Evolutionary conservation across 2,888 invertebrate species (phyloP).

Genomic region (Limnephilus lunatus): DNA sequence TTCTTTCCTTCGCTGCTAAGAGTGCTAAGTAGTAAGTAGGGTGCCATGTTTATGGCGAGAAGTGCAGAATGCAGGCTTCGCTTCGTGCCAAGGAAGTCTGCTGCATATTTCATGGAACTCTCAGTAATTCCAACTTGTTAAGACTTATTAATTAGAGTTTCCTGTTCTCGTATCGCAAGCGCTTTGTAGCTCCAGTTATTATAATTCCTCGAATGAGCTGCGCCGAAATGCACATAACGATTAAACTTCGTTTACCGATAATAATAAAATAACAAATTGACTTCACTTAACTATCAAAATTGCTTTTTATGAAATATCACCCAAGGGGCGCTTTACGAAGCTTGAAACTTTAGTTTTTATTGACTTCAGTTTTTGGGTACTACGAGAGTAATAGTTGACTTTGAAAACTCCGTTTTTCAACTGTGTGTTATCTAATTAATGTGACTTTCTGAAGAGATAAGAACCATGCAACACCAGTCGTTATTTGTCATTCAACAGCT

Average conservation of each 20-base stretch:
- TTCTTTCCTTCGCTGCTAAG: not conserved
- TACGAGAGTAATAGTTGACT: not conserved
- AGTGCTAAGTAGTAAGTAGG: not conserved
- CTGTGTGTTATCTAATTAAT: not conserved
- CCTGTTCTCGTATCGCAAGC: not conserved
- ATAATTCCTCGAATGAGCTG: not conserved
- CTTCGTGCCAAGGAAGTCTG: constrained; percentile 20
- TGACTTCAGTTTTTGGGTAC: not conserved
- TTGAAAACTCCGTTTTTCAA: not conserved
- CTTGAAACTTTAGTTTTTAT: not conserved
- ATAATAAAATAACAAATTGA: not conserved
- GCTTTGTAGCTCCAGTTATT: not conserved
- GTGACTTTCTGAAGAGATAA: not conserved
- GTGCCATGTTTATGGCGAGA: constrained; percentile 6
- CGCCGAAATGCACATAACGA: not conserved
- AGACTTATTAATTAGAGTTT: constrained; percentile 51
- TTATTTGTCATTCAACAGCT: not conserved
- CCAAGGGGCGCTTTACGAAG: not conserved
- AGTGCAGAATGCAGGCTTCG: constrained; percentile 6
- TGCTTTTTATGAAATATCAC: not conserved
- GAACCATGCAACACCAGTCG: not conserved
- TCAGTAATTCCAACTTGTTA: constrained; percentile 47
- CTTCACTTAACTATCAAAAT: not conserved
- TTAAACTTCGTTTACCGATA: not conserved
- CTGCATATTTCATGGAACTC: constrained; percentile 57